These are phyloP conservation scores for Chaunax sp. DNA, from an alignment of 2,797 vertebrate species.

Conservation along the genomic window DNA sequence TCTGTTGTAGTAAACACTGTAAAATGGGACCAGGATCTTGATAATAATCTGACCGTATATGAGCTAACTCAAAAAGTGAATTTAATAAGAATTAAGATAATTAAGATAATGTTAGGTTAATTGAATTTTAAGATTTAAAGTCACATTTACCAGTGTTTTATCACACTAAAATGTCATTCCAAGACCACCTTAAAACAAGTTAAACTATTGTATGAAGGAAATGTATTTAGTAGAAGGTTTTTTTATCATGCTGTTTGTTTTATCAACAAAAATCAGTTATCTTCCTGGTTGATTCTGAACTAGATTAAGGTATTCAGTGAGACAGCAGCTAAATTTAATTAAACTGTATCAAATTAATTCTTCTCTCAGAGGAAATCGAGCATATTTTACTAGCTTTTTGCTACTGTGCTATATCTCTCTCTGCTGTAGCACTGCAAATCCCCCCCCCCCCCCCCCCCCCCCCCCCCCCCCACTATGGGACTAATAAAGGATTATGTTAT, in stretches of 20 bases:
- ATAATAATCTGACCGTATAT: background rate
- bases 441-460: too few relatives aligned
- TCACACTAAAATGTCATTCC: background rate
- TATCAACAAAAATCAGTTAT: conserved; percentile 3
- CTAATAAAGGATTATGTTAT: background rate
- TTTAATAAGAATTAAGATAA: too few relatives aligned
- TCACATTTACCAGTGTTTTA: background rate
- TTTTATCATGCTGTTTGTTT: too few relatives aligned
- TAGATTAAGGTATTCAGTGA: background rate
- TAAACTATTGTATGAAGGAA: background rate
- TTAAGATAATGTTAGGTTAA: too few relatives aligned
- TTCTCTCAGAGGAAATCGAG: too few relatives aligned
- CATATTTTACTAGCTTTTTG: too few relatives aligned
- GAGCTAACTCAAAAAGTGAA: background rate
- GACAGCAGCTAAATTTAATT: background rate
- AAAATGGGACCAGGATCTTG: background rate
- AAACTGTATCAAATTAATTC: background rate
- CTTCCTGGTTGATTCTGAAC: background rate
- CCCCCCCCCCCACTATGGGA: too few relatives aligned
- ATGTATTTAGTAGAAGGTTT: background rate
- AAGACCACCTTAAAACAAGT: too few relatives aligned
- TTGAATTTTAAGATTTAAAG: background rate
- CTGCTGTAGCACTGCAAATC: too few relatives aligned
- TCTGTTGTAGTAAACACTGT: background rate
- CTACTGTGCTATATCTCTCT: too few relatives aligned